phyloP scores from a whole-genome alignment of 2,113 vertebrate species.

The Xenopus laevis region DNA sequence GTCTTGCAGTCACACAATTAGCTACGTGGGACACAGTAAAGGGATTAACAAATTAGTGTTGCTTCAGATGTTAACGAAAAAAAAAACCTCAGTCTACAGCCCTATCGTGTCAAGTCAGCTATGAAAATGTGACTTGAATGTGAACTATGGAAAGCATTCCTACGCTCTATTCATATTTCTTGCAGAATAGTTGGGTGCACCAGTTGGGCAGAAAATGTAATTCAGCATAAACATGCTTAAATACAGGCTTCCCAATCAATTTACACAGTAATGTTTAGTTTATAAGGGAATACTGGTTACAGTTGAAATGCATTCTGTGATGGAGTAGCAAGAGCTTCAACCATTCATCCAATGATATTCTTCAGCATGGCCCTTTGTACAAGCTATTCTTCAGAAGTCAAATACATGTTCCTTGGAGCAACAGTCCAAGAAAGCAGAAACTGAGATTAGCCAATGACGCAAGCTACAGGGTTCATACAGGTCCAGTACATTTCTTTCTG shows the following conservation, averaged over 20 bases:
- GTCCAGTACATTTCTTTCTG: no score
- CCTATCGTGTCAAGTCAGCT: constrained; percentile 9
- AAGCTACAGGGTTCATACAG: no score
- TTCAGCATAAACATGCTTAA: neutral
- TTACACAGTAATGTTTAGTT: neutral
- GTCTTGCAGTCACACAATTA: neutral
- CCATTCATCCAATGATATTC: no score
- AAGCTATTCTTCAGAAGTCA: no score
- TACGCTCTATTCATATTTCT: neutral
- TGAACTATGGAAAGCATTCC: neutral
- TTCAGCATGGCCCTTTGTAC: no score
- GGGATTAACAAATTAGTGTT: constrained; percentile 6
- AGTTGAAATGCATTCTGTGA: neutral
- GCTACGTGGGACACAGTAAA: neutral
- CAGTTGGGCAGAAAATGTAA: neutral
- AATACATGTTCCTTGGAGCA: no score
- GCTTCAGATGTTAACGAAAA: neutral
- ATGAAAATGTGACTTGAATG: constrained; percentile 13
- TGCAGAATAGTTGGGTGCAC: neutral
- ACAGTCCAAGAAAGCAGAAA: no score
- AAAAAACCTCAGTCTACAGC: neutral
- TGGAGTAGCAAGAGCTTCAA: no score
- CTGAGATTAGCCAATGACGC: no score
- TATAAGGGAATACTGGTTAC: neutral
- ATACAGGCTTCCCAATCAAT: neutral